These are phyloP conservation scores for Tetanocera ferruginea DNA, from an alignment of 2,888 invertebrate species.

Conservation along the genomic window DNA sequence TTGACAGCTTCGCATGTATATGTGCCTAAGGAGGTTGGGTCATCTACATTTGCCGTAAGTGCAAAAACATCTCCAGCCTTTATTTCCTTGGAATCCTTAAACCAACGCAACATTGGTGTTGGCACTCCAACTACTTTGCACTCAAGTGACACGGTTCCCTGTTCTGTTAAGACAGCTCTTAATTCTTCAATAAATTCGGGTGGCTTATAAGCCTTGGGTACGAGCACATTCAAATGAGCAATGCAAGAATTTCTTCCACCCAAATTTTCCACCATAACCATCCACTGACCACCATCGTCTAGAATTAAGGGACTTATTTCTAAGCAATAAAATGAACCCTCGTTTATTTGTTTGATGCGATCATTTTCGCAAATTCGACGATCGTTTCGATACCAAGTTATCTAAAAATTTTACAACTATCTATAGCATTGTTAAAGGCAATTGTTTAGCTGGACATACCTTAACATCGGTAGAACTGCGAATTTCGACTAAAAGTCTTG, in stretches of 20 bases:
- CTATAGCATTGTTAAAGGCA: background rate
- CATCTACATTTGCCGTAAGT: conserved; percentile 84
- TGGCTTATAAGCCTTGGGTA: conserved; percentile 89
- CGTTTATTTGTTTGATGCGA: conserved; percentile 82
- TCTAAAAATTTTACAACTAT: conserved; percentile 71
- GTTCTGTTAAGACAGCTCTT: conserved; percentile 85
- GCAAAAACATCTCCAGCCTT: conserved; percentile 92
- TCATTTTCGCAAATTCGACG: conserved; percentile 80
- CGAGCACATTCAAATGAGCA: conserved; percentile 83
- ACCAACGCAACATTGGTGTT: conserved; percentile 82
- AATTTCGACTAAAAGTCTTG: conserved; percentile 87
- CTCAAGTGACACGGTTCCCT: conserved; percentile 90
- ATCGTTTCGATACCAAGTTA: conserved; percentile 91
- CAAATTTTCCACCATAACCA: conserved; percentile 83
- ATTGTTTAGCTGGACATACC: conserved; percentile 70
- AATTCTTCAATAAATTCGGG: conserved; percentile 90
- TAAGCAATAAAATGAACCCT: conserved; percentile 88
- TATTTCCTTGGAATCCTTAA: conserved; percentile 88
- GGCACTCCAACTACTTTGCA: conserved; percentile 95
- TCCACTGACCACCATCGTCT: conserved; percentile 89
- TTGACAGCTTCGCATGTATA: conserved; percentile 91
- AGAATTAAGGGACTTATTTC: conserved; percentile 86
- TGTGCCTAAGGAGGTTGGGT: conserved; percentile 87
- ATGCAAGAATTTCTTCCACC: conserved; percentile 83
- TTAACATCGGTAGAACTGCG: conserved; percentile 83